Percentiles rank a stretch among this genome's conserved stretches.
Conservation (phyloP, 2,797 vertebrate genomes). For the Saxicola maurus region DNA sequence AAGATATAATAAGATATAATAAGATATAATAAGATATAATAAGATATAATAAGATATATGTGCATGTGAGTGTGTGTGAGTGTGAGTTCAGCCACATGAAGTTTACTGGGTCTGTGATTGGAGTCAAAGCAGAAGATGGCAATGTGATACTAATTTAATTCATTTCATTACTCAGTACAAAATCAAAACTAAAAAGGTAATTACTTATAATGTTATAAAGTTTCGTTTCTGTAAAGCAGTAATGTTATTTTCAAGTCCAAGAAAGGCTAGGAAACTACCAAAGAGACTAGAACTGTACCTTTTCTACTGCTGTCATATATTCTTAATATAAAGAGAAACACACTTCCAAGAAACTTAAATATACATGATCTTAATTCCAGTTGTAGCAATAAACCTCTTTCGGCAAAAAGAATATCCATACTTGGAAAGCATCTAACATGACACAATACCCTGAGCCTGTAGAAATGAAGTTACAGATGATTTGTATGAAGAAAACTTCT, state of each 20-base stretch:
- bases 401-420: background rate
- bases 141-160: background rate
- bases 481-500: background rate
- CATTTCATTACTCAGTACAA: background rate
- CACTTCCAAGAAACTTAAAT: background rate
- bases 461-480: background rate
- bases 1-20: too few species aligned
- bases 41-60: too few species aligned
- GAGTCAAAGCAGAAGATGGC: background rate
- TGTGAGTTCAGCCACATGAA: background rate
- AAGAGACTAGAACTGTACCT: background rate
- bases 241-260: background rate
- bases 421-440: background rate
- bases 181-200: background rate
- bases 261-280: background rate
- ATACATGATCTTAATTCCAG: background rate
- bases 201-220: background rate
- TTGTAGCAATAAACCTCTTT: background rate
- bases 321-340: background rate
- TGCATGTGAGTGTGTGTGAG: too few species aligned
- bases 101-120: background rate
- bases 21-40: too few species aligned
- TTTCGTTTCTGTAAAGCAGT: background rate
- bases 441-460: background rate
- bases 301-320: background rate